Evolutionary conservation across 2,797 vertebrate genomes (phyloP), one percentile per base, ranked within the genome.

Genomic region (Melanogrammus aeglefinus): DNA sequence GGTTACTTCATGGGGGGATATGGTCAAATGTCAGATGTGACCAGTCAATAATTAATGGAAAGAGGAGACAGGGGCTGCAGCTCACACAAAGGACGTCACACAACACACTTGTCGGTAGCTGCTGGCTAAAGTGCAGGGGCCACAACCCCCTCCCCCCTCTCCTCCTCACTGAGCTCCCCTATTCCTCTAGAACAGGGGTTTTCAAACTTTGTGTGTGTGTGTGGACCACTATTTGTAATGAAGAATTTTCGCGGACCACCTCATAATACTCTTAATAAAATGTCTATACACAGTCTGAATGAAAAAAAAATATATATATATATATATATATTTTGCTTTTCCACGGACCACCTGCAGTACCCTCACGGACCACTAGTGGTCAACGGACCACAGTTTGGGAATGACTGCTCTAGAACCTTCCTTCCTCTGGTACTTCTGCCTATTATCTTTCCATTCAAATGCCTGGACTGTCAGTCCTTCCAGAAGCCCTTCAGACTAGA

Each of bases 21-120:
- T 83, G 74, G 86, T 88, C 87, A 87, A 85, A 90, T 88, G 87
- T 88, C 81, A 87, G 72, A 88, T 86, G 75, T 86, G 84, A 84
- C 81, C 85, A 86, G 72, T 94, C 72, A 94, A 94, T 94, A 91
- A 93, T 93, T 77, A 77, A 94, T 77, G 80, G 92, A 81, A 93
- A 94, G 79, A 76, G 69, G 91, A 95, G 88, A 89, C 29, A 38
- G 18, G 27, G 51, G 63, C 73, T 72, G 73, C 77, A 41, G 79
- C 76, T 76, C 66, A 87, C 57, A 80, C 44, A 84, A 16, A 47
- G 31, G n/a, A 24, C 35, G 74, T 44, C 74, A 79, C 75, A 80
- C 86, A 80, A 85, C 76, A 9, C 18, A 74, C 57, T 75, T 71
- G 80, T 84, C 66, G 77, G 76, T 76, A 13, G 79, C 74, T 38